A percentile compares a stretch with the other conserved stretches of the same genome.
Evolutionary conservation across 2,113 vertebrate genomes (phyloP).

Genomic region (Clarias macrocephalus): DNA sequence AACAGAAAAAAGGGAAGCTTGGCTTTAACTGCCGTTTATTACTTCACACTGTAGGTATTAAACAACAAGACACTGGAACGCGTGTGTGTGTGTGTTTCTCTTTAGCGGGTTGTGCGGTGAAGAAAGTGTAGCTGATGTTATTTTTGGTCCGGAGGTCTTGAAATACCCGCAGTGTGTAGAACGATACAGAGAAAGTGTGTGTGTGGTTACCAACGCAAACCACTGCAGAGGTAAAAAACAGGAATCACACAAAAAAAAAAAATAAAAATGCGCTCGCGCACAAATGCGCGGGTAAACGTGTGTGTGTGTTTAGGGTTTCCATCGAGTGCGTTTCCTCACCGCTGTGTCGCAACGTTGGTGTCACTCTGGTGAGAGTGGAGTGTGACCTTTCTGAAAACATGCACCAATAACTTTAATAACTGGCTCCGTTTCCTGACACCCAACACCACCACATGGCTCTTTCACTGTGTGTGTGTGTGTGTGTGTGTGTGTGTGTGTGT

Average conservation of each 20-base stretch:
- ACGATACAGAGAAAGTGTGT: background rate
- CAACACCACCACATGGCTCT: background rate
- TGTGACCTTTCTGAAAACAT: background rate
- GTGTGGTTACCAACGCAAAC: background rate
- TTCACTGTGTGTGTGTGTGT: background rate
- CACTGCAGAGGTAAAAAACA: background rate
- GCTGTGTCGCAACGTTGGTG: background rate
- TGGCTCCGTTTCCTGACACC: background rate
- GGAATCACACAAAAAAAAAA: background rate
- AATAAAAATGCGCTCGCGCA: too few species aligned
- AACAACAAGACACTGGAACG: background rate
- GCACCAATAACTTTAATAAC: background rate
- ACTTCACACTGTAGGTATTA: background rate
- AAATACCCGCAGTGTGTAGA: background rate
- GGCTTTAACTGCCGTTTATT: conserved; percentile 9
- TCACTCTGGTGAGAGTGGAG: background rate
- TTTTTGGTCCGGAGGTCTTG: background rate
- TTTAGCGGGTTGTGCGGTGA: conserved; percentile 23
- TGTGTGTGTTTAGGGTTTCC: conserved; percentile 6
- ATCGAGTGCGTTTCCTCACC: conserved; percentile 22
- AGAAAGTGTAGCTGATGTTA: background rate
- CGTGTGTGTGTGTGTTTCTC: conserved; percentile 26
- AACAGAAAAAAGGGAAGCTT: background rate
- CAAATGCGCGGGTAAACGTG: too few species aligned
- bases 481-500: background rate